Evolutionary conservation across 2,888 invertebrate genomes (phyloP), one percentile per base, ranked within the genome.

Genomic region (Drosophila paucipuncta): DNA sequence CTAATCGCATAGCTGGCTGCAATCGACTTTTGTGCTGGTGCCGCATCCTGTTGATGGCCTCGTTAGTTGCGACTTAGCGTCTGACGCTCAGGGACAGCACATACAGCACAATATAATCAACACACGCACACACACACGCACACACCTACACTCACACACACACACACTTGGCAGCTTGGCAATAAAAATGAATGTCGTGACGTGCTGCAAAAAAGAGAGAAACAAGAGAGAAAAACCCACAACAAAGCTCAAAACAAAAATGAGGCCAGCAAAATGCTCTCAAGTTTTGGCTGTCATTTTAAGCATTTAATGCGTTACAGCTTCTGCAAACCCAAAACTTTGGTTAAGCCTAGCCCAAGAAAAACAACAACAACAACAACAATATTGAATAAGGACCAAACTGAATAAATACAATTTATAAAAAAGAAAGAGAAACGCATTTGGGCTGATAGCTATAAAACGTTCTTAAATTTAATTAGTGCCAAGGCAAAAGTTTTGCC

Each of bases 21-120:
- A 90, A 90, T 85, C 82, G 82, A 89, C 90, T 86, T 86, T 90
- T 82, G 76, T 85, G 78, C 82, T 72, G 70, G 76, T 78, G 71
- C 69, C 79, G 85, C 81, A 88, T 86, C 86, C 86, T 78, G 89
- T 78, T 86, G 89, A 89, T 89, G 87, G 87, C 89, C 87, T 86
- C 88, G 90, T 88, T 89, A 89, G 88, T 71, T 89, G 75, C 60
- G 85, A 87, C 89, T 88, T 90, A 85, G 69, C 80, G 73, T 76
- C 68, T 68, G 60, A 31, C 63, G 70, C 70, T 68, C 69, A 61
- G 79, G 65, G 70, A 65, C 67, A 58, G 81, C 80, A 65, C 67
- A 67, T 62, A 67, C 68, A 60, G 76, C 78, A 70, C 85, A 82
- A 80, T 80, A 88, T 85, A 90, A 80, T 85, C 89, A 85, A 89